Base-by-base conservation (phyloP, 2,113 vertebrate species). In the Aphyosemion australe region DNA sequence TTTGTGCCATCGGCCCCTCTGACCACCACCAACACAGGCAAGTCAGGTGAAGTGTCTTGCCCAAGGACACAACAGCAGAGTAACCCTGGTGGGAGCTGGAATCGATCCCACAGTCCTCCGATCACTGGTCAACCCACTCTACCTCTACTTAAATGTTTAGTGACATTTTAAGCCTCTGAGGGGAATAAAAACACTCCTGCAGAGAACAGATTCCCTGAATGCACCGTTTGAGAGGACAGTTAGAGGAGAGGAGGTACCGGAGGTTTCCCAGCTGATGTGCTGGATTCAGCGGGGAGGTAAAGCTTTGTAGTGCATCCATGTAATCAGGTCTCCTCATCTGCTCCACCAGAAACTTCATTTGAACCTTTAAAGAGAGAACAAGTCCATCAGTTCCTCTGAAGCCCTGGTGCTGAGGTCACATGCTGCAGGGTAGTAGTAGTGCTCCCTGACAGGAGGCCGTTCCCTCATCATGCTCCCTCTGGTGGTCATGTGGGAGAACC, bases 271-370 rank as follows among this genome's bases (percentile, higher is more conserved):
- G 90, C 65, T 99, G 97, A 88, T 99, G 97, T 0, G 97, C 97
- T 69, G 97, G 97, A 84, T 99, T 99, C 42, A 99, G 93, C 18
- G 97, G 97, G 59, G 97, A 99, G 13, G 96, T 95, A 91, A 99
- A 98, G 61, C 94, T 96, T 80, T 99, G 97, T 11, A 99, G 89
- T 34, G 97, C 97, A 82, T 99, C 97, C 97, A 99, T 99, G 82
- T 97, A 99, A 88, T 99, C 97, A 12, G 97, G 97, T 47, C 96
- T 89, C 74, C 93, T 96, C 97, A 99, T 99, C 74, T 99, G 97
- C 80, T 99, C 97, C 76, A 98, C 96, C 82, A 99, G 93, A 84
- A 99, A 99, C 90, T 98, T 99, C 97, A 99, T 99, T 89, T 99
- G 97, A 81, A 99, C 97, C 97, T 99, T 82, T 8, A n/a, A 51